These are phyloP conservation scores for Liopterus haemorrhoidalis DNA, from an alignment of 2,888 invertebrate genomes.

Conservation along the genomic window DNA sequence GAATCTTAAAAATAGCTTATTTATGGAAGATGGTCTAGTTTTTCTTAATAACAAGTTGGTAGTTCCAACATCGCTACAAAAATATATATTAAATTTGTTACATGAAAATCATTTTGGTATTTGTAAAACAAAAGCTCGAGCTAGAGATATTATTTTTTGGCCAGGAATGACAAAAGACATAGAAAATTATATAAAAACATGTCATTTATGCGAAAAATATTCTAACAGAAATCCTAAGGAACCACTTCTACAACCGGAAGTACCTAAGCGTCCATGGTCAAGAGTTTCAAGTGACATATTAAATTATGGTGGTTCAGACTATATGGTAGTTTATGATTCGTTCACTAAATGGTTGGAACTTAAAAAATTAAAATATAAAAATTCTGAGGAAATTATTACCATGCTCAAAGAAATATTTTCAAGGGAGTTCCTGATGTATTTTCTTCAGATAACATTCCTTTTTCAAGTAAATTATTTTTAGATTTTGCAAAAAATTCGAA, in stretches of 20 bases:
- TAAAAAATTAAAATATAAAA: conserved; percentile 1
- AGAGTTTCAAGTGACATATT: conserved; percentile 20
- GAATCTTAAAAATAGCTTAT: too few species aligned
- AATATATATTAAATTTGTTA: conserved; percentile 20
- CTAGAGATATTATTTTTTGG: conserved; percentile 24
- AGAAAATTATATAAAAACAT: conserved; percentile 15
- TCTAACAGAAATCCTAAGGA: conserved; percentile 18
- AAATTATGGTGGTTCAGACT: conserved; percentile 10
- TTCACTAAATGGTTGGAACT: conserved; percentile 24
- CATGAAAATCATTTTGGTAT: conserved; percentile 25
- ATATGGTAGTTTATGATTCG: conserved; percentile 24
- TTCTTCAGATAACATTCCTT: conserved; percentile 25
- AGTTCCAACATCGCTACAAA: conserved; percentile 15
- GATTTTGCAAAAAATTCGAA: conserved; percentile 18
- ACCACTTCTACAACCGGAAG: conserved; percentile 22
- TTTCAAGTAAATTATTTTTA: conserved; percentile 15
- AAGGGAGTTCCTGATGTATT: conserved; percentile 24
- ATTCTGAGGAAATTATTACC: conserved; percentile 11
- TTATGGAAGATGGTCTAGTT: conserved; percentile 18
- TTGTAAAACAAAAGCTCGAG: conserved; percentile 15
- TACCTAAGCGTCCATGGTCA: conserved; percentile 21
- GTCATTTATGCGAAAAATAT: conserved; percentile 19
- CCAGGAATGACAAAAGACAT: conserved; percentile 22
- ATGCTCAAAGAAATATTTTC: conserved; percentile 22
- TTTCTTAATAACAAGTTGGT: conserved; percentile 15